Evolutionary conservation across 2,888 invertebrate species (phyloP).

Genomic region (Himalopsyche tibetana): DNA sequence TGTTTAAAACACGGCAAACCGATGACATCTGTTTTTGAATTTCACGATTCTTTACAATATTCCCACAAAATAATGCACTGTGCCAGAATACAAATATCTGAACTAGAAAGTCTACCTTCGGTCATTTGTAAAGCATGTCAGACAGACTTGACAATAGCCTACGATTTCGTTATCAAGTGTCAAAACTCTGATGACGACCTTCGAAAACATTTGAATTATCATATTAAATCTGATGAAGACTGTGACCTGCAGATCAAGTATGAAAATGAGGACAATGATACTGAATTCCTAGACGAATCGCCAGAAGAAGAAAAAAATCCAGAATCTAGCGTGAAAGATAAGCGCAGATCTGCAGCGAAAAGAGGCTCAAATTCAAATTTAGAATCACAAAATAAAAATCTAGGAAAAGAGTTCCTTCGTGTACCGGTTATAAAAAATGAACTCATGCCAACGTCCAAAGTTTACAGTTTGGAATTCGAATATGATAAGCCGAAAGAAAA

Average conservation of each 20-base stretch:
- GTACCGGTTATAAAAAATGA: too few relatives aligned
- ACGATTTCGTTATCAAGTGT: slow-evolving; percentile 58
- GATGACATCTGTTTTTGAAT: slow-evolving; percentile 54
- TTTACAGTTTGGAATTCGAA: not conserved
- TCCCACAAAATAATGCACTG: slow-evolving; percentile 52
- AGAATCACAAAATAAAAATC: too few relatives aligned
- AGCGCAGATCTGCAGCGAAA: not conserved
- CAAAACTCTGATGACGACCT: slow-evolving; percentile 54
- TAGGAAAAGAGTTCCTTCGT: too few relatives aligned
- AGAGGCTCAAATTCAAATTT: too few relatives aligned
- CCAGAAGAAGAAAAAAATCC: not conserved
- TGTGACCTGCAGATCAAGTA: not conserved
- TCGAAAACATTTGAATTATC: slow-evolving; percentile 16
- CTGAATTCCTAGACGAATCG: not conserved
- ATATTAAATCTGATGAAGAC: too few relatives aligned
- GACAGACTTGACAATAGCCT: slow-evolving; percentile 52
- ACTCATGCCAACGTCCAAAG: too few relatives aligned
- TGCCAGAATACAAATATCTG: slow-evolving; percentile 49
- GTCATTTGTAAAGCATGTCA: slow-evolving; percentile 52
- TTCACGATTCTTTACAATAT: slow-evolving; percentile 50
- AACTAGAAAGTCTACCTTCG: slow-evolving; percentile 50
- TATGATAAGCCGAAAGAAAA: not conserved
- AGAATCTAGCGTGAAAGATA: not conserved
- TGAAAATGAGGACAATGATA: not conserved
- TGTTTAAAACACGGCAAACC: slow-evolving; percentile 48